These are phyloP conservation scores for Pandemis cinnamomeana DNA, from an alignment of 2,888 invertebrate species.

Conservation along the genomic window DNA sequence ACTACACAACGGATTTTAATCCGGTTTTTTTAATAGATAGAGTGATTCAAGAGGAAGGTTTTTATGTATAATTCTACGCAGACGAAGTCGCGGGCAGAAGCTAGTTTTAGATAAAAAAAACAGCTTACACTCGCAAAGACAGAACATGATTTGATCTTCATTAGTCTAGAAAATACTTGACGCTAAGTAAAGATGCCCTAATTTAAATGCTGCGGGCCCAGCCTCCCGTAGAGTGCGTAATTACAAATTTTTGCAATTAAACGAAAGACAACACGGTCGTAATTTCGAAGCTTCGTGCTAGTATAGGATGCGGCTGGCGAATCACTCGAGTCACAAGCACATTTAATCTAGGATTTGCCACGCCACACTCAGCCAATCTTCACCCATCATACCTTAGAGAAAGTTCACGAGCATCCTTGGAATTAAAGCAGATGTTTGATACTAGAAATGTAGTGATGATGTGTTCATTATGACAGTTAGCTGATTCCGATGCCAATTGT, in stretches of 20 bases:
- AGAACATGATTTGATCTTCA: neutral
- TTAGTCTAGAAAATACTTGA: neutral
- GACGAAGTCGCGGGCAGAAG: too few species aligned
- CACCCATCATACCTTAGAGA: too few species aligned
- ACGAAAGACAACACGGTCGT: constrained; percentile 12
- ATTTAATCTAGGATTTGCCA: neutral
- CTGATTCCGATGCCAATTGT: too few species aligned
- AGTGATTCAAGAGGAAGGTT: too few species aligned
- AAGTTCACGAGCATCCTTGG: too few species aligned
- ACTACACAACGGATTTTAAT: too few species aligned
- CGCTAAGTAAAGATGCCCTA: neutral
- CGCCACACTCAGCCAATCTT: neutral
- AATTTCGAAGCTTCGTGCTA: constrained; percentile 6
- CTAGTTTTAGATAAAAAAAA: neutral
- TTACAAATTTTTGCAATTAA: constrained; percentile 20
- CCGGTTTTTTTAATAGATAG: too few species aligned
- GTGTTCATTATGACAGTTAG: too few species aligned
- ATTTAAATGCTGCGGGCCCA: neutral
- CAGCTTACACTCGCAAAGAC: neutral
- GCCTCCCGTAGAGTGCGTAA: neutral
- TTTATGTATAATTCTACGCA: too few species aligned
- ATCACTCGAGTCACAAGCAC: neutral
- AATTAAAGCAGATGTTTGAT: too few species aligned
- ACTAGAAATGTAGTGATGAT: too few species aligned
- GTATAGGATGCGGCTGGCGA: neutral